Evolutionary conservation across 2,888 invertebrate species (phyloP).

Genomic region (Notodonta ziczac): DNA sequence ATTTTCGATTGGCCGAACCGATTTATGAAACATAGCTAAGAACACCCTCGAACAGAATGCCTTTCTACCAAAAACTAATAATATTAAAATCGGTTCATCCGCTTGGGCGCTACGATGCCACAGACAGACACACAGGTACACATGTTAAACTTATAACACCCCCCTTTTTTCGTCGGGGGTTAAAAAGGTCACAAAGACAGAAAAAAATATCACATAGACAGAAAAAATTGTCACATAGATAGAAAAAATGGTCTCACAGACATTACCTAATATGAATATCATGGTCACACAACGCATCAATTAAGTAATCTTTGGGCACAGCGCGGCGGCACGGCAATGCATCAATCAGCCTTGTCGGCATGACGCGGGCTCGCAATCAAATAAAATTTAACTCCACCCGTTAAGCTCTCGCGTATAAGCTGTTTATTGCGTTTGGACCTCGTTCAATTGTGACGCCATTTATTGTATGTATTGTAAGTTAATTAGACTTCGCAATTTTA

Average conservation of each 20-base stretch:
- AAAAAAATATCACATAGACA: too few species aligned
- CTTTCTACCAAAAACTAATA: too few species aligned
- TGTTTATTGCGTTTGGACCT: slow-evolving; percentile 38
- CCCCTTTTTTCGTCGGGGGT: too few species aligned
- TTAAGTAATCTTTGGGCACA: slow-evolving; percentile 66
- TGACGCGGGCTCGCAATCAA: slow-evolving; percentile 76
- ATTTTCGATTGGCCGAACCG: too few species aligned
- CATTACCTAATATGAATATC: slow-evolving; percentile 45
- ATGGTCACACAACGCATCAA: slow-evolving; percentile 58
- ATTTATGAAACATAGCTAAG: too few species aligned
- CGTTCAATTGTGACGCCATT: slow-evolving; percentile 21
- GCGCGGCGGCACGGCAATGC: slow-evolving; percentile 61
- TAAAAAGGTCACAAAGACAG: too few species aligned
- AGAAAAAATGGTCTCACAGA: neutral
- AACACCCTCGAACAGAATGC: too few species aligned
- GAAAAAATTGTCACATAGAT: too few species aligned
- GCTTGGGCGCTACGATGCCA: too few species aligned
- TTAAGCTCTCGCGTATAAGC: slow-evolving; percentile 44
- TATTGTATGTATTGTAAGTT: neutral
- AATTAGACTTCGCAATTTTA: neutral
- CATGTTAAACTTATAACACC: too few species aligned
- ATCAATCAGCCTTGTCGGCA: slow-evolving; percentile 74
- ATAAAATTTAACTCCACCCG: slow-evolving; percentile 80
- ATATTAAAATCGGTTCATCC: too few species aligned
- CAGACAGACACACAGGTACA: too few species aligned